Base-by-base conservation (phyloP, 2,113 vertebrate genomes). In the Gasterosteus aculeatus region DNA sequence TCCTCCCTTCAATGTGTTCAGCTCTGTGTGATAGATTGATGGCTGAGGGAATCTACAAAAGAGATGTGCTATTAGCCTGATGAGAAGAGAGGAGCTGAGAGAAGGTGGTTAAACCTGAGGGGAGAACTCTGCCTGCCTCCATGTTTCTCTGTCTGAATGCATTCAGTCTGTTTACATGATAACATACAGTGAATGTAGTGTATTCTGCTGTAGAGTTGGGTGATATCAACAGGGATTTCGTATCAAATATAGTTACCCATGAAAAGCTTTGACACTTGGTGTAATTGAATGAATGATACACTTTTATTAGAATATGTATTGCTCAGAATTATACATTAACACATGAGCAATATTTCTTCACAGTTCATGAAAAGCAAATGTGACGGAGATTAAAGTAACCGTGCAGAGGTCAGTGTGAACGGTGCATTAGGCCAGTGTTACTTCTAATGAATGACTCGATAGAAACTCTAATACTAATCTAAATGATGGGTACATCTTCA, bases 21-120 rank as follows among this genome's bases (percentile, higher is more conserved):
- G 35, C 41, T 60, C 16, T 61, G 12, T 29, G 14, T 64, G 59
- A 66, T 81, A 65, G 65, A 74, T 82, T 75, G 65, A 80, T 74
- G 57, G 60, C n/a, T 9, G 31, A 54, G 38, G 8, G 39, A 76
- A 46, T 75, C 75, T 75, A 54, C 47, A 49, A 2, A 66, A 39
- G 33, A 41, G 51, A 70, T n/a, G 1, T 7, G 53, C 46, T 51
- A 41, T 72, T 65, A 65, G n/a, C 18, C 54, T 71, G 41, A 60
- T 78, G 73, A 71, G 46, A 35, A 31, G 29, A 14, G 62, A 56
- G 12, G 47, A 53, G 62, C 1, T 0, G 46, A 69, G 12, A 51
- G 5, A 10, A 41, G 19, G 18, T 14, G 47, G 41, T 73, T 35
- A 60, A 77, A 39, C 22, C 53, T 29, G 59, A 51, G 46, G 44